phyloP scores from a whole-genome alignment of 1,140 invertebrate species.

The Wiebesia pumilae region DNA sequence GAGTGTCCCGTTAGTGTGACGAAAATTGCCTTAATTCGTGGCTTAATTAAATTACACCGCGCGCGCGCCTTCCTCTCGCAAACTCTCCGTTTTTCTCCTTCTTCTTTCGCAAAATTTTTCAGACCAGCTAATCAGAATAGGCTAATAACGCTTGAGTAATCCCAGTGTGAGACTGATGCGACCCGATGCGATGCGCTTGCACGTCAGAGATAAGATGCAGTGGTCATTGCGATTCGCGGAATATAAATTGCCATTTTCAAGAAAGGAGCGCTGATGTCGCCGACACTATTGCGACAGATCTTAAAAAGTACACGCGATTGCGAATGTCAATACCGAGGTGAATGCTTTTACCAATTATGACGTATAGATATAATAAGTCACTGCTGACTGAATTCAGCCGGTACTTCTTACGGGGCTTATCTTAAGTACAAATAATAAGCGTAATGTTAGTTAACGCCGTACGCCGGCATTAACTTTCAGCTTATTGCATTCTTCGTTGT shows the following conservation, averaged over 20 bases:
- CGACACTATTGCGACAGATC: not conserved
- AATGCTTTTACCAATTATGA: too few species aligned
- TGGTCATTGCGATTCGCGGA: not conserved
- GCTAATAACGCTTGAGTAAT: not conserved
- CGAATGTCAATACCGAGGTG: too few species aligned
- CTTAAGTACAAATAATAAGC: not conserved
- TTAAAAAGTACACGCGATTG: too few species aligned
- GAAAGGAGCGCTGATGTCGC: not conserved
- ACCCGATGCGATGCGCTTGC: not conserved
- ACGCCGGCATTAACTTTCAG: not conserved
- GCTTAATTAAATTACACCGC: not conserved
- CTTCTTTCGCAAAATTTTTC: not conserved
- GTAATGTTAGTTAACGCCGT: too few species aligned
- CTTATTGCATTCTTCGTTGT: not conserved
- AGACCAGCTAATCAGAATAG: not conserved
- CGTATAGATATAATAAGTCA: not conserved
- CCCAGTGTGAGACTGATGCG: not conserved
- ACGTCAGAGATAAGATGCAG: not conserved
- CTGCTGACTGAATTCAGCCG: not conserved
- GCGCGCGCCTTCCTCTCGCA: not conserved
- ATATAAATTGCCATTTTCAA: not conserved
- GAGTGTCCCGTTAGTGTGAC: conserved; percentile 38
- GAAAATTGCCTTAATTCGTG: conserved; percentile 38
- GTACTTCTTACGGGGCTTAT: not conserved
- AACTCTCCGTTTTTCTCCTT: not conserved